These are phyloP conservation scores for Scartelaos histophorus DNA, from an alignment of 2,113 vertebrate species.

Conservation along the genomic window DNA sequence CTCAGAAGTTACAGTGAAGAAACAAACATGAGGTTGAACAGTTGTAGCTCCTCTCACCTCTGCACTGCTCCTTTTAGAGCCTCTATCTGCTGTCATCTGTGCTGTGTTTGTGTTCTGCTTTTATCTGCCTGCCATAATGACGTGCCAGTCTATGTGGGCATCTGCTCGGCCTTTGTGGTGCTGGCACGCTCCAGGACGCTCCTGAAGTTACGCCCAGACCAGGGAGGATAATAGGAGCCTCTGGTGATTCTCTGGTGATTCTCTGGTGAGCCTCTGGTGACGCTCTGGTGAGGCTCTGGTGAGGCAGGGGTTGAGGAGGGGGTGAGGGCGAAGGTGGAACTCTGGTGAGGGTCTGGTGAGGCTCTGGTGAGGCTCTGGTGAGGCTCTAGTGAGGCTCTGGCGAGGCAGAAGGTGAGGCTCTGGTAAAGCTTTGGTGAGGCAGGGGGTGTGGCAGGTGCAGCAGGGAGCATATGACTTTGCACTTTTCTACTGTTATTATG, in stretches of 20 bases:
- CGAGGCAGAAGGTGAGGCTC: too few relatives aligned
- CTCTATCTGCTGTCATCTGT: constrained; percentile 43
- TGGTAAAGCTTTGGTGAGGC: background rate
- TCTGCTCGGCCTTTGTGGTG: constrained; percentile 35
- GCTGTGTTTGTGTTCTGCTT: constrained; percentile 36
- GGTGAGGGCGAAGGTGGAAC: too few relatives aligned
- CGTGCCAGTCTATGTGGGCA: constrained; percentile 64
- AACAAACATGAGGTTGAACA: constrained; percentile 11
- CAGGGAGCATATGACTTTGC: constrained; percentile 21
- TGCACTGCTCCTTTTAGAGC: constrained; percentile 28
- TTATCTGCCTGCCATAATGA: constrained; percentile 64
- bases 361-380: too few relatives aligned
- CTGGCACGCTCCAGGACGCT: constrained; percentile 55
- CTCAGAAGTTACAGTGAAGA: constrained; percentile 13
- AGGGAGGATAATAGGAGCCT: background rate
- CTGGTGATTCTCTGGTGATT: too few relatives aligned
- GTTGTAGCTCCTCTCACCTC: constrained; percentile 43
- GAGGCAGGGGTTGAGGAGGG: too few relatives aligned
- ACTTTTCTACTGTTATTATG: constrained; percentile 6
- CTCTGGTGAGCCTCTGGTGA: too few relatives aligned
- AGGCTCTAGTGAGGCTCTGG: too few relatives aligned
- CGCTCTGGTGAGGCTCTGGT: too few relatives aligned
- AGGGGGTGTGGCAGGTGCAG: background rate
- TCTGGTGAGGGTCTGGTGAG: too few relatives aligned
- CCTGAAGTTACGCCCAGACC: constrained; percentile 31